Conservation (phyloP, 2,797 vertebrate species). For the Parauchenoglanis punctatus region DNA sequence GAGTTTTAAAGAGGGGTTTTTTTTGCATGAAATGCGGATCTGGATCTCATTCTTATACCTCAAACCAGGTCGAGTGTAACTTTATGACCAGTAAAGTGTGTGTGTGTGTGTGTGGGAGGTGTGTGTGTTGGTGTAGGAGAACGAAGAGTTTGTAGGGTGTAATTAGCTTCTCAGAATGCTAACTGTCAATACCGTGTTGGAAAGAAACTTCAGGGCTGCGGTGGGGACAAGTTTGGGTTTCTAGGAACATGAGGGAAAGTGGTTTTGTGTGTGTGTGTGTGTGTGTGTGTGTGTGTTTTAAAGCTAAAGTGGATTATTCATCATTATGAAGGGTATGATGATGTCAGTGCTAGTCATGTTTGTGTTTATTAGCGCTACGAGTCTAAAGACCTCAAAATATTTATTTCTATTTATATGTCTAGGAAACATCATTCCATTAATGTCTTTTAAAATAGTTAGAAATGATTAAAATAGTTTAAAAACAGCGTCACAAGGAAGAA, state of each 20-base stretch:
- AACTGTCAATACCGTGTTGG: slow-evolving; percentile 22
- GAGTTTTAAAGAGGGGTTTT: neutral
- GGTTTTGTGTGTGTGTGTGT: slow-evolving; percentile 34
- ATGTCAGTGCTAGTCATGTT: slow-evolving; percentile 3
- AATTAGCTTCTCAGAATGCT: slow-evolving; percentile 23
- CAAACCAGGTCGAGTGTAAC: slow-evolving; percentile 5
- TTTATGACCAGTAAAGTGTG: neutral
- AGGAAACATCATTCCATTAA: too few species aligned
- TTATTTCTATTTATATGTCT: neutral
- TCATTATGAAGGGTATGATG: neutral
- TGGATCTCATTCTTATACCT: neutral
- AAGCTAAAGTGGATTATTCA: neutral
- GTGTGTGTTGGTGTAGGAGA: neutral
- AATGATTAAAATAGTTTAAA: neutral
- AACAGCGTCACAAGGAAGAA: neutral
- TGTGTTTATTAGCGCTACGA: neutral
- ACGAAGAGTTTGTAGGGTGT: slow-evolving; percentile 11
- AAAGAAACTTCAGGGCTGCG: slow-evolving; percentile 12
- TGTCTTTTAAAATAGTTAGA: too few species aligned
- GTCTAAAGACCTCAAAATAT: neutral
- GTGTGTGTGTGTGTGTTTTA: slow-evolving; percentile 29
- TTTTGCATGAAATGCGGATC: neutral
- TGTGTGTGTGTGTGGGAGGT: neutral
- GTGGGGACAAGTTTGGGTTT: slow-evolving; percentile 38
- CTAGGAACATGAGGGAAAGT: slow-evolving; percentile 34